Evolutionary conservation across 2,888 invertebrate genomes (phyloP).

Genomic region (Adineta ricciae): DNA sequence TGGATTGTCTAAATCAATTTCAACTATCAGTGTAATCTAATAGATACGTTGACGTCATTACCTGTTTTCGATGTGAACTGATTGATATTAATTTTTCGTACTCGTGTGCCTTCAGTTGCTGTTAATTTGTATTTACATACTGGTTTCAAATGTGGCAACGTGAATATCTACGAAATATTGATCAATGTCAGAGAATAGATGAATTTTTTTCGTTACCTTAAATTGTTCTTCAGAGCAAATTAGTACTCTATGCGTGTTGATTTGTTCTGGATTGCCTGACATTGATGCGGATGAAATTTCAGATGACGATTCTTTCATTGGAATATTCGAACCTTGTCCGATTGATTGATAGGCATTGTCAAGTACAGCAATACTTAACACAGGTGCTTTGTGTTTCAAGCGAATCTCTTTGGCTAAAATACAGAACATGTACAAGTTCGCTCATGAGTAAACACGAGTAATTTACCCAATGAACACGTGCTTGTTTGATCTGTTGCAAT

Average conservation of each 20-base stretch:
- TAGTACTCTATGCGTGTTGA: constrained; percentile 65
- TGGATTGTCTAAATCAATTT: background rate
- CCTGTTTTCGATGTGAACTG: background rate
- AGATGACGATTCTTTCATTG: constrained; percentile 55
- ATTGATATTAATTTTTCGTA: constrained; percentile 53
- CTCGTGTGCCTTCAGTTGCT: constrained; percentile 79
- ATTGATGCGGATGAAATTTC: constrained; percentile 39
- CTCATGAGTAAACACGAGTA: no score
- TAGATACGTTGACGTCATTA: background rate
- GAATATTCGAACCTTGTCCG: background rate
- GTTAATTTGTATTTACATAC: constrained; percentile 90
- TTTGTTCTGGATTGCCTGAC: constrained; percentile 53
- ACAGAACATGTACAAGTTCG: no score
- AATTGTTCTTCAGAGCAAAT: constrained; percentile 97
- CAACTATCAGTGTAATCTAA: background rate
- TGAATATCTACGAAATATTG: constrained; percentile 60
- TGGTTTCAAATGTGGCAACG: constrained; percentile 82
- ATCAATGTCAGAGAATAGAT: background rate
- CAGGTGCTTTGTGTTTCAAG: constrained; percentile 87
- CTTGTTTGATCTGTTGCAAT: background rate
- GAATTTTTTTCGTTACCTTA: constrained; percentile 56
- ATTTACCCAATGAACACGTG: background rate
- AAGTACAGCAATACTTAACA: constrained; percentile 78
- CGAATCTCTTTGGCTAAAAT: constrained; percentile 73
- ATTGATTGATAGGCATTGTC: constrained; percentile 55